Evolutionary conservation across 1,140 invertebrate genomes (phyloP).

Genomic region (Drosophila sechellia): DNA sequence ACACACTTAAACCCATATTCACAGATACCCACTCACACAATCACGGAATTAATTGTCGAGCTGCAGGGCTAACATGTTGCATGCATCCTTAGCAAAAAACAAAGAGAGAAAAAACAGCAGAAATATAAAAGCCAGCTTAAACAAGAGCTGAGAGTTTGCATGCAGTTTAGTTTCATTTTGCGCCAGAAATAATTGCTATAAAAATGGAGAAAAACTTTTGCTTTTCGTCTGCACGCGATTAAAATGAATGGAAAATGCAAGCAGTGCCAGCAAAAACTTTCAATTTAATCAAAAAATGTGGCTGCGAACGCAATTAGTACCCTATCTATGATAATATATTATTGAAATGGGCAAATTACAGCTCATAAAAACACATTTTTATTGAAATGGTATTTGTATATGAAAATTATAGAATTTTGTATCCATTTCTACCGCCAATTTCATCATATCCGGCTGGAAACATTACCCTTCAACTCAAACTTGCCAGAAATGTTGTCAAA

Average conservation of each 20-base stretch:
- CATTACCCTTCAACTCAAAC: conserved; percentile 14
- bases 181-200: conserved; percentile 65
- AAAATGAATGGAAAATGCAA: conserved; percentile 36
- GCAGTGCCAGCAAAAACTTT: conserved; percentile 16
- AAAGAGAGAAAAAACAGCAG: conserved; percentile 11
- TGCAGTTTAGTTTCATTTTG: conserved; percentile 67
- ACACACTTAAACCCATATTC: conserved; percentile 8
- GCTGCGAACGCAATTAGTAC: conserved; percentile 3
- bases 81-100: conserved; percentile 47
- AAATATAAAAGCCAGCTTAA: conserved; percentile 12
- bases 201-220: conserved; percentile 48
- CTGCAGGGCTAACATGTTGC: conserved; percentile 69
- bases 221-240: conserved; percentile 50
- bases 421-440: neutral
- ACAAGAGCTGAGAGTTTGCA: conserved; percentile 41
- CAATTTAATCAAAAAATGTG: conserved; percentile 3
- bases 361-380: neutral
- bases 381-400: neutral
- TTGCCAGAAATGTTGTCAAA: conserved; percentile 60
- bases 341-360: neutral
- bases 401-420: too few relatives aligned
- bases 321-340: neutral
- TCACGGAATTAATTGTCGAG: conserved; percentile 50
- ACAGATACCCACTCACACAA: conserved; percentile 12
- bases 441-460: neutral